phyloP scores from a whole-genome alignment of 2,113 vertebrate genomes.

The Cyprinodon tularosa region DNA sequence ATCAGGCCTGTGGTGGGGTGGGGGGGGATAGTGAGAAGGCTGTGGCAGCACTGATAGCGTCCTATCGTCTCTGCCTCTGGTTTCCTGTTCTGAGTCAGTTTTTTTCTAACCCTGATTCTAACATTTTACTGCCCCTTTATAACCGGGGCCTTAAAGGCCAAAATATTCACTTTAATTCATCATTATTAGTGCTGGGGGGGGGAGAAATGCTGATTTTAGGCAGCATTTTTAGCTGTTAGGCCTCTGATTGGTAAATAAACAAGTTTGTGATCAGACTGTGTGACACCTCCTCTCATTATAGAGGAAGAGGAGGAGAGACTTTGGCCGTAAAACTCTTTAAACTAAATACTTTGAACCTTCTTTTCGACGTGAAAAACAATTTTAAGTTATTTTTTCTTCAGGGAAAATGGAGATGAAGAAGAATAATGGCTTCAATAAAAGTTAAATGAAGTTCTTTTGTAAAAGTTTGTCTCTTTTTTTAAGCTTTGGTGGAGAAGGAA shows the following conservation, averaged over 20 bases:
- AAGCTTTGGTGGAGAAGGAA: neutral
- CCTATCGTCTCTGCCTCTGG: conserved; percentile 49
- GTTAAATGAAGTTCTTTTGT: neutral
- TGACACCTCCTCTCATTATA: neutral
- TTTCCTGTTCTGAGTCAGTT: conserved; percentile 76
- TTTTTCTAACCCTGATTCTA: conserved; percentile 15
- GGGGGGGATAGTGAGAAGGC: conserved; percentile 29
- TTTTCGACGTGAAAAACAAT: too few species aligned
- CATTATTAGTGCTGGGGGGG: neutral
- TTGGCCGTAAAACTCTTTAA: neutral
- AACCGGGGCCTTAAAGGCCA: neutral
- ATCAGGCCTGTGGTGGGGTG: conserved; percentile 44
- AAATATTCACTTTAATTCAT: conserved; percentile 5
- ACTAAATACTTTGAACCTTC: neutral
- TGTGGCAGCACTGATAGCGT: conserved; percentile 67
- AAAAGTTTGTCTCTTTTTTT: neutral
- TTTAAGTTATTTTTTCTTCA: neutral
- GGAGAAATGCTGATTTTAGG: neutral
- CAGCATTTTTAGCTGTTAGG: neutral
- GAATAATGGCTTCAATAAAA: neutral
- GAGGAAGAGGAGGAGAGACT: neutral
- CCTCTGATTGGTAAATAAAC: neutral
- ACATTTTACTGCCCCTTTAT: conserved; percentile 3
- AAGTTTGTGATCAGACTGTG: neutral
- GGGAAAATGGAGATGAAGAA: neutral